phyloP scores from a whole-genome alignment of 2,888 invertebrate species.

The Perizoma affinitatum region DNA sequence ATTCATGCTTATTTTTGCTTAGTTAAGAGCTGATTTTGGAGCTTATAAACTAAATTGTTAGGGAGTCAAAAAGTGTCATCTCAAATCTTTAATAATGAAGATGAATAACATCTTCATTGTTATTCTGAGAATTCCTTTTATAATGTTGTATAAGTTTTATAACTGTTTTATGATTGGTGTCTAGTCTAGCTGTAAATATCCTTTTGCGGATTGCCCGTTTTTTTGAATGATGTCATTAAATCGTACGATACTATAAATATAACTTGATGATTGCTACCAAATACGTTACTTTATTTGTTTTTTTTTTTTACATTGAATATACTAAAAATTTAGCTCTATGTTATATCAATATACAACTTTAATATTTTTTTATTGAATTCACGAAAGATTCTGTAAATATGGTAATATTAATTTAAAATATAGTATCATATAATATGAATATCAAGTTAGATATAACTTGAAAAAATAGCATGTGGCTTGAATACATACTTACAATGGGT shows the following conservation, averaged over 20 bases:
- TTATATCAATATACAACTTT: too few relatives aligned
- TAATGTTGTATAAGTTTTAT: conserved; percentile 16
- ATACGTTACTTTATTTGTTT: too few relatives aligned
- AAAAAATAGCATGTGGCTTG: conserved; percentile 7
- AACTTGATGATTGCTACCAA: too few relatives aligned
- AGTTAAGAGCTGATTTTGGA: neutral
- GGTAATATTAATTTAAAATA: too few relatives aligned
- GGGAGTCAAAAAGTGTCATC: conserved; percentile 14
- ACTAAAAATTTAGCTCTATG: too few relatives aligned
- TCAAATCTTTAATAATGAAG: conserved; percentile 7
- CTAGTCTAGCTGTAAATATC: conserved; percentile 23
- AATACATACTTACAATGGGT: conserved; percentile 3
- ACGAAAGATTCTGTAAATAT: too few relatives aligned
- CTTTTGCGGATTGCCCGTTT: conserved; percentile 23
- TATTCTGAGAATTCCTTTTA: conserved; percentile 15
- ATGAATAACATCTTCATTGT: conserved; percentile 5
- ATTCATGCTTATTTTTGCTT: conserved; percentile 7
- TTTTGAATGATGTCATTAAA: conserved; percentile 34
- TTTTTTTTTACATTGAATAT: too few relatives aligned
- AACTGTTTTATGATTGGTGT: conserved; percentile 25
- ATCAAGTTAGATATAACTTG: too few relatives aligned
- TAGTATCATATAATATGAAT: too few relatives aligned
- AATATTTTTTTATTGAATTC: too few relatives aligned
- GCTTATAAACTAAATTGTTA: neutral
- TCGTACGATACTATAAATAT: neutral